These are phyloP conservation scores for Sinosuthora webbiana DNA, from an alignment of 2,113 vertebrate species.

Conservation along the genomic window DNA sequence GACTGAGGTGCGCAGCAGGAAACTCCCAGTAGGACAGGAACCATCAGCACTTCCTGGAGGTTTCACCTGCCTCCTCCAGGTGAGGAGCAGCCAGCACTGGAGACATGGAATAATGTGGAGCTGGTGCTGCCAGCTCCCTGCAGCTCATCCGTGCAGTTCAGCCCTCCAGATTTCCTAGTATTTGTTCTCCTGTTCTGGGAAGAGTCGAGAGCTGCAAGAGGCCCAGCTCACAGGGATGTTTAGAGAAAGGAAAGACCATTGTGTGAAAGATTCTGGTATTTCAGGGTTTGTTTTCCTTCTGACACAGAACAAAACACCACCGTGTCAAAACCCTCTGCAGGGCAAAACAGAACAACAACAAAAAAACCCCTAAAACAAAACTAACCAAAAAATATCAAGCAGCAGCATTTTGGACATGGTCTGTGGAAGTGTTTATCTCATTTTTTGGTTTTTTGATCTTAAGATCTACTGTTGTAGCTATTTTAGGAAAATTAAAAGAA, in stretches of 20 bases:
- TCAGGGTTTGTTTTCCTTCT: constrained; percentile 49
- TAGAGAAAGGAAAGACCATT: constrained; percentile 49
- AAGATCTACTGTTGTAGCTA: neutral
- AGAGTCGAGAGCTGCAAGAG: constrained; percentile 40
- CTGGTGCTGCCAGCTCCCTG: neutral
- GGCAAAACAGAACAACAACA: neutral
- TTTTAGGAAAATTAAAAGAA: neutral
- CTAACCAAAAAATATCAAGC: neutral
- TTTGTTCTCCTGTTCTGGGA: constrained; percentile 41
- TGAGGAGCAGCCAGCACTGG: neutral
- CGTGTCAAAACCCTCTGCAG: neutral
- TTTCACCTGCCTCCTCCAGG: neutral
- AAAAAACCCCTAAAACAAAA: neutral
- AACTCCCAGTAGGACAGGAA: neutral
- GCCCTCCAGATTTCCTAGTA: constrained; percentile 37
- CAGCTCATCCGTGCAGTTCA: neutral
- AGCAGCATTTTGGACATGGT: neutral
- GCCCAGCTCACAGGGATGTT: constrained; percentile 36
- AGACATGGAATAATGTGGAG: neutral
- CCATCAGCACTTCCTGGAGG: neutral
- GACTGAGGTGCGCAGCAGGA: neutral
- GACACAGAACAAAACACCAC: constrained; percentile 20
- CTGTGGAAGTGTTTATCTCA: neutral
- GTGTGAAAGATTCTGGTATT: constrained; percentile 45
- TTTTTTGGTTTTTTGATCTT: neutral